A percentile compares a stretch with the other conserved stretches of the same genome.
Conservation (phyloP, 2,888 invertebrate genomes). For the Corythucha ciliata region DNA sequence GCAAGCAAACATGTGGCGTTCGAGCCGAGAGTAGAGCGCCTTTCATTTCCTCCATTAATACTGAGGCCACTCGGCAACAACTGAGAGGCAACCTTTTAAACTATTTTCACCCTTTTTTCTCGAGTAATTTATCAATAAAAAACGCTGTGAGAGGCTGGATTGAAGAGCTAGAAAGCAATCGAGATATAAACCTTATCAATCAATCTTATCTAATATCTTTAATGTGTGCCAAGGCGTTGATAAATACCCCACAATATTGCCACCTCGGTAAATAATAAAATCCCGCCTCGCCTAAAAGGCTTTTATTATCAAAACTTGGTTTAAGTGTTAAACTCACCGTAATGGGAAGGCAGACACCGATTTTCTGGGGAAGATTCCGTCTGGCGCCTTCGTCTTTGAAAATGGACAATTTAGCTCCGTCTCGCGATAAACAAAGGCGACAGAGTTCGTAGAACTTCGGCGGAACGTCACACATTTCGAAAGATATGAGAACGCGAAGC, state of each 20-base stretch:
- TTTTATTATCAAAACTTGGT: conserved; percentile 8
- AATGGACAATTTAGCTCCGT: conserved; percentile 67
- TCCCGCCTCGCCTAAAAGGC: too few species aligned
- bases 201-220: conserved; percentile 34
- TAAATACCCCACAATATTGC: too few species aligned
- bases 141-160: neutral
- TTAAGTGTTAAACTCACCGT: conserved; percentile 49
- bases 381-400: conserved; percentile 65
- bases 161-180: conserved; percentile 7
- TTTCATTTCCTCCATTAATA: too few species aligned
- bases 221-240: conserved; percentile 35
- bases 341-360: conserved; percentile 70
- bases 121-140: neutral
- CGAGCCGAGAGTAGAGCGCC: too few species aligned
- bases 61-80: too few species aligned
- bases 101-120: neutral
- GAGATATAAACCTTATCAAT: conserved; percentile 34
- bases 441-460: conserved; percentile 87
- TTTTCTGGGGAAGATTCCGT: conserved; percentile 57
- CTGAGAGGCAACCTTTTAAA: too few species aligned
- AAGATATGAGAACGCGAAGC: neutral
- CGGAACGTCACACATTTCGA: conserved; percentile 76
- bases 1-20: too few species aligned
- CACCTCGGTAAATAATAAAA: neutral
- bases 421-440: conserved; percentile 79